Conservation (phyloP, 2,113 vertebrate species). For the Corynorhinus townsendii region DNA sequence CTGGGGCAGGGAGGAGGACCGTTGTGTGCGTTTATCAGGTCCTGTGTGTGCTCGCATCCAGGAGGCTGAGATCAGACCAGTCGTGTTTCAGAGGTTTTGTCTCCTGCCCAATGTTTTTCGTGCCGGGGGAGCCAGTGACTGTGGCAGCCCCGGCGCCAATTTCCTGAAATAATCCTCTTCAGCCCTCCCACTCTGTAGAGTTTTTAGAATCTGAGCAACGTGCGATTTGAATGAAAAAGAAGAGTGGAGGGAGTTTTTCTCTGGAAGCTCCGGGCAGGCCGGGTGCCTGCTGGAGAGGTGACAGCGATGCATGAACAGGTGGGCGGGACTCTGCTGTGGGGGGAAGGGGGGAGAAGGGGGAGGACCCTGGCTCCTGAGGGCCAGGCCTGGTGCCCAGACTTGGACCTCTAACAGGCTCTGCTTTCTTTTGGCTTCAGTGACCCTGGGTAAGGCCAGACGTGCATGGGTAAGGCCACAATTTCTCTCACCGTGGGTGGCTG, state of each 20-base stretch:
- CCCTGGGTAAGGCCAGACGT: too few species aligned
- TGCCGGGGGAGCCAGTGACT: neutral
- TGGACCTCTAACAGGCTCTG: neutral
- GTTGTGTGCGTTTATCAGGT: neutral
- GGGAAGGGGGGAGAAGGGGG: neutral
- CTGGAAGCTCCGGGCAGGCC: neutral
- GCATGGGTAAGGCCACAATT: neutral
- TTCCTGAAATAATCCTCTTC: slow-evolving; percentile 39
- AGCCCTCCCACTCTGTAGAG: neutral
- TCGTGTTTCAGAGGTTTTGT: neutral
- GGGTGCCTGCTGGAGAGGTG: neutral
- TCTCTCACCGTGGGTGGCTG: neutral
- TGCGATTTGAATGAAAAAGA: neutral
- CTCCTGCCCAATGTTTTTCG: neutral
- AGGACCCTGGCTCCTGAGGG: neutral
- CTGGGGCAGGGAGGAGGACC: neutral
- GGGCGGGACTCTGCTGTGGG: neutral
- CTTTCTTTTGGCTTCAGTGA: neutral
- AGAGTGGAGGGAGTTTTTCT: neutral
- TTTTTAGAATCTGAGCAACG: slow-evolving; percentile 40
- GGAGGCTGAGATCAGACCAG: slow-evolving; percentile 30
- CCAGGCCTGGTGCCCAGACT: accelerated
- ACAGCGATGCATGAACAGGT: neutral
- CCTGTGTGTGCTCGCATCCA: neutral
- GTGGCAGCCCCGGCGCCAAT: neutral